Percentiles rank a stretch among this genome's conserved stretches.
These are phyloP conservation scores for Sisor rabdophorus DNA, from an alignment of 2,113 vertebrate species.

Conservation along the genomic window DNA sequence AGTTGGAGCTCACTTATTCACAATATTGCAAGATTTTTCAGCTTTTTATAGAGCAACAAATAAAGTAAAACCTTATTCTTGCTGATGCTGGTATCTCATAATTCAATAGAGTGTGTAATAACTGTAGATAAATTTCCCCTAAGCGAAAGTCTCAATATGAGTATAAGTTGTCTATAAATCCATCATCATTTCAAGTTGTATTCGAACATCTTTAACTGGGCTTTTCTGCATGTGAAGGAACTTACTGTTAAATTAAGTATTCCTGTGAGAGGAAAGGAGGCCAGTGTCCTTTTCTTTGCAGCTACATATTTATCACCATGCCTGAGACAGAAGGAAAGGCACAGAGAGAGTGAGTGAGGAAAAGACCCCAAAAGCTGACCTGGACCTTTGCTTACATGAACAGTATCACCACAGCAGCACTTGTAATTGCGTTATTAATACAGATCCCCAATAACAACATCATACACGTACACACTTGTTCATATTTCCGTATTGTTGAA, in stretches of 20 bases:
- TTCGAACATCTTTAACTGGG: not conserved
- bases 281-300: slow-evolving; percentile 47
- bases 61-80: slow-evolving; percentile 22
- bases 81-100: slow-evolving; percentile 24
- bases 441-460: slow-evolving; percentile 45
- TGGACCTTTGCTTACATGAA: slow-evolving; percentile 39
- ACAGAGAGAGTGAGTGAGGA: not conserved
- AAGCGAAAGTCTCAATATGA: not conserved
- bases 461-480: slow-evolving; percentile 13
- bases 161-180: slow-evolving; percentile 21
- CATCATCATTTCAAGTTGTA: slow-evolving; percentile 12
- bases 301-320: slow-evolving; percentile 44
- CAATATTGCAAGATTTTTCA: slow-evolving; percentile 3
- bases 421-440: slow-evolving; percentile 54
- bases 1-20: slow-evolving; percentile 20
- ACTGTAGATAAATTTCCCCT: slow-evolving; percentile 1
- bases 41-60: slow-evolving; percentile 23
- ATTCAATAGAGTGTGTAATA: slow-evolving; percentile 33
- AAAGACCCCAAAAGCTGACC: slow-evolving; percentile 53
- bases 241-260: slow-evolving; percentile 61
- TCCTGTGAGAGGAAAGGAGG: slow-evolving; percentile 42
- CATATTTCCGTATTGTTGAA: slow-evolving; percentile 50
- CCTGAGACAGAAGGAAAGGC: slow-evolving; percentile 12
- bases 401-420: slow-evolving; percentile 45
- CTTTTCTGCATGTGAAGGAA: slow-evolving; percentile 50